A percentile compares a stretch with the other conserved stretches of the same genome.
phyloP scores from a whole-genome alignment of 2,797 vertebrate genomes.

The Threskiornis aethiopicus region DNA sequence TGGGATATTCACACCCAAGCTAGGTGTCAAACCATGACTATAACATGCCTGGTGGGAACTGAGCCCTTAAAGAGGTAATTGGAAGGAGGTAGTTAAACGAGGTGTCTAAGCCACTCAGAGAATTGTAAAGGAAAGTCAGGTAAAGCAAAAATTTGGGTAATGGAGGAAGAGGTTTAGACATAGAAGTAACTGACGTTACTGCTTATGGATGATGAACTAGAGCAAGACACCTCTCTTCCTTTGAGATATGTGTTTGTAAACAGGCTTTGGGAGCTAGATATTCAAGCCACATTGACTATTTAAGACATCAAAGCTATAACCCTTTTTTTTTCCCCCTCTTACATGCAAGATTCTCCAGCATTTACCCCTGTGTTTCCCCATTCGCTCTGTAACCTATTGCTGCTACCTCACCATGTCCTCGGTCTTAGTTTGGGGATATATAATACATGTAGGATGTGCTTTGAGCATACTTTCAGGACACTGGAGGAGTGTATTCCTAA shows the following conservation, averaged over 20 bases:
- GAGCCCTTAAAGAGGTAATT: not conserved
- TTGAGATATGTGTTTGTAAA: not conserved
- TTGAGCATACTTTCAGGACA: not conserved
- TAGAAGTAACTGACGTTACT: not conserved
- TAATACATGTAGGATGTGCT: not conserved
- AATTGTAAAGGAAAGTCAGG: not conserved
- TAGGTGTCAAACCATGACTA: not conserved
- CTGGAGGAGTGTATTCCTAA: not conserved
- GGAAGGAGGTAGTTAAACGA: not conserved
- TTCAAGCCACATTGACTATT: not conserved
- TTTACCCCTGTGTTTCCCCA: not conserved
- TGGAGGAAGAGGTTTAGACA: not conserved
- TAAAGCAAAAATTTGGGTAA: not conserved
- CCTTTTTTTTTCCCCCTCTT: accelerated
- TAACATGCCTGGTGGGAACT: not conserved
- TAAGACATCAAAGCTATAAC: not conserved
- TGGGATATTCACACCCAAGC: not conserved
- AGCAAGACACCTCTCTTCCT: not conserved
- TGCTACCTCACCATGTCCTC: not conserved
- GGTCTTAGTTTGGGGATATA: not conserved
- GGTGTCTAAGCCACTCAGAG: not conserved
- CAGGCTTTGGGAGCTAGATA: not conserved
- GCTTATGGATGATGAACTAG: not conserved
- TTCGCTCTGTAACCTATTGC: not conserved
- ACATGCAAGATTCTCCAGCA: not conserved